phyloP scores from a whole-genome alignment of 2,113 vertebrate species.

The Gallinago media region DNA sequence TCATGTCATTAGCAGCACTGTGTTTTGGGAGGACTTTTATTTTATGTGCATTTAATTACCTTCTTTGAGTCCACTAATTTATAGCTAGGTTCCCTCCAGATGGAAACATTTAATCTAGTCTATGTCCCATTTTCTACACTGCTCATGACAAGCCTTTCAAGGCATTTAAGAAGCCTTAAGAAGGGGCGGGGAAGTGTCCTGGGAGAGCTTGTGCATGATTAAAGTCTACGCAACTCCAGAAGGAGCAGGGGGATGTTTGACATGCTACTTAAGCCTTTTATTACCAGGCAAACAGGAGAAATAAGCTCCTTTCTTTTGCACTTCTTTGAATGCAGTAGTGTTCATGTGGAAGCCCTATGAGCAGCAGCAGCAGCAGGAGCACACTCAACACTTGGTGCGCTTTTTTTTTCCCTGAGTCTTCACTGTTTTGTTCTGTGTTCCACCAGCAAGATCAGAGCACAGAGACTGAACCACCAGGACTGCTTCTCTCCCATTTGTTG shows the following conservation, averaged over 20 bases:
- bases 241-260: neutral
- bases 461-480: neutral
- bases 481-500: neutral
- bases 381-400: neutral
- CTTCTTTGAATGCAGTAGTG: neutral
- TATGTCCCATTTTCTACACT: conserved; percentile 23
- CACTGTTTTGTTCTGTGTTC: neutral
- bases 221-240: conserved; percentile 7
- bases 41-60: conserved; percentile 12
- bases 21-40: conserved; percentile 22
- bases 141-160: conserved; percentile 39
- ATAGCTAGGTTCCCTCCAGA: conserved; percentile 14
- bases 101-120: conserved; percentile 63
- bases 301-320: neutral
- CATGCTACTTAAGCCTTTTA: neutral
- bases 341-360: neutral
- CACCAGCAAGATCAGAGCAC: accelerated
- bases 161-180: neutral
- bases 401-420: neutral
- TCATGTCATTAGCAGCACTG: neutral
- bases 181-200: neutral
- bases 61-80: conserved; percentile 29
- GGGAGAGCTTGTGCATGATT: neutral
- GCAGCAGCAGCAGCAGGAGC: neutral
- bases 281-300: conserved; percentile 11